Evolutionary conservation across 2,888 invertebrate genomes (phyloP).

Genomic region (Epinotia bilunana): DNA sequence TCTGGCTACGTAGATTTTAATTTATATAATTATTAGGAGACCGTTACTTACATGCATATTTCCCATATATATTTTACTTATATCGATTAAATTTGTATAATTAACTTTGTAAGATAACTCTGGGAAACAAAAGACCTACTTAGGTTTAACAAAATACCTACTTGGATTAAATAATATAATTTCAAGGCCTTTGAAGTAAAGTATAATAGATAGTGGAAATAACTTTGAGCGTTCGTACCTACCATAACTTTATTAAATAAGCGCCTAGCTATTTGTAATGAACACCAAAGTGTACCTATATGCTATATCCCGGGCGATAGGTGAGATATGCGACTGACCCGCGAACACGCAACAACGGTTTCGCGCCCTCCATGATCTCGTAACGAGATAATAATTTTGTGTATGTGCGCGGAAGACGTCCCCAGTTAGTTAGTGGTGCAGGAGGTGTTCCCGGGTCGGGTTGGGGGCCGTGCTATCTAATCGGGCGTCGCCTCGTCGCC

Average conservation of each 20-base stretch:
- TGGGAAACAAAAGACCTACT: not conserved
- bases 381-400: slow-evolving; percentile 54
- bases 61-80: not conserved
- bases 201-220: not conserved
- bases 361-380: slow-evolving; percentile 51
- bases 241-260: slow-evolving; percentile 2
- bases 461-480: slow-evolving; percentile 75
- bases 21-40: not conserved
- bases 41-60: not conserved
- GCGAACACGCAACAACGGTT: slow-evolving; percentile 36
- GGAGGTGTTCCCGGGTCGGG: slow-evolving; percentile 70
- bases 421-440: slow-evolving; percentile 53
- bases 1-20: not conserved
- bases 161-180: no score
- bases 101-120: not conserved
- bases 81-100: not conserved
- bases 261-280: not conserved
- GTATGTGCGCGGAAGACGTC: slow-evolving; percentile 57
- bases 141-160: no score
- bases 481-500: slow-evolving; percentile 77
- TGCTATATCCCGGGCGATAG: not conserved
- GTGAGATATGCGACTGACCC: slow-evolving; percentile 17
- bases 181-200: no score
- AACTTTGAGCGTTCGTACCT: not conserved
- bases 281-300: not conserved